Base-by-base conservation (phyloP, 2,888 invertebrate genomes). In the Drosophila anceps region DNA sequence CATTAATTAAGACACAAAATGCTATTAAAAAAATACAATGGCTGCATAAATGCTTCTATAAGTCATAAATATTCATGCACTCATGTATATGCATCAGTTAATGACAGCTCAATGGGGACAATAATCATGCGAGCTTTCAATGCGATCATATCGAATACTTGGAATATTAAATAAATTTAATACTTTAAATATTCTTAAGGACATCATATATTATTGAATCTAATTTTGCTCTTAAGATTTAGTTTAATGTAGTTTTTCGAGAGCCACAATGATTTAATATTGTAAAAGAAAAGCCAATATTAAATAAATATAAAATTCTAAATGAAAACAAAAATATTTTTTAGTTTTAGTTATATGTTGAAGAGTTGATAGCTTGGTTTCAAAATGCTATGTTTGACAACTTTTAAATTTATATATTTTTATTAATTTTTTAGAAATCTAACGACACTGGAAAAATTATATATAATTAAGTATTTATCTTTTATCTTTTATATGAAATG, bases 1-100 rank as follows among this genome's bases (percentile, higher is more conserved):
- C 90, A 87, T 89, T 86, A 86, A 86, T 86, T 89, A 86, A 86
- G 85, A 86, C 90, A 86, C 85, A 86, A 86, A 82, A 80, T 79
- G 75, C 79, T 73, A 72, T 79, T 77, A 69, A 82, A 69, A 82
- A 81, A n/a, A 43, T 31, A 51, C 51, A 63, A 72, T 69, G 74
- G 55, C 64, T 76, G 65, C 67, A 54, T 72, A 70, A 66, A 58
- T 64, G 50, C 68, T 58, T 24, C 31, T 39, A 63, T 58, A 57
- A 43, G 53, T 55, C 54, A 79, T 79, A 70, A 67, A 79, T 79
- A 79, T 70, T 68, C 29, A 60, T 18, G 54, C 71, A 75, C 46
- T 65, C 70, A 71, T 82, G 79, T 67, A 87, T 82, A 87, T 82
- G 75, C 82, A 82, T 69, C 41, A 73, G 54, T 41, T 61, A 74